These are phyloP conservation scores for Octonoba sinensis DNA, from an alignment of 2,888 invertebrate species.

Conservation along the genomic window DNA sequence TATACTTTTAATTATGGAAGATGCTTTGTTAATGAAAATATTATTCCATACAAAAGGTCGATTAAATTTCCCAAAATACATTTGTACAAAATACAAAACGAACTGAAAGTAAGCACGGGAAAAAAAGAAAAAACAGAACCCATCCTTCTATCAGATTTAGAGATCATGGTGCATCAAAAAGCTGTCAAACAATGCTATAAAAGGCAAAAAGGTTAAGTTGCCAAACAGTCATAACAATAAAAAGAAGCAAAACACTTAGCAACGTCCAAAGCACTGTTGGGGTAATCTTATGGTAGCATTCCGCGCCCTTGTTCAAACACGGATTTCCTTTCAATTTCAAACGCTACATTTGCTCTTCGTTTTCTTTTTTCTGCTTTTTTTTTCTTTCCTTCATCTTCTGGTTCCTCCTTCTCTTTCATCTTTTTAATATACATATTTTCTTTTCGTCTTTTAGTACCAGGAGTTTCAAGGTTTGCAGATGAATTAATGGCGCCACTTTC, in stretches of 20 bases:
- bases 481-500: background rate
- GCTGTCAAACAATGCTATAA: conserved; percentile 51
- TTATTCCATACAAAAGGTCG: too few species aligned
- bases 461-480: conserved; percentile 9
- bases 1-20: too few species aligned
- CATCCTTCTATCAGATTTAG: conserved; percentile 3
- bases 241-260: conserved; percentile 23
- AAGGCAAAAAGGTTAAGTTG: conserved; percentile 42
- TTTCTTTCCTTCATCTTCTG: conserved; percentile 5
- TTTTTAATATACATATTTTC: conserved; percentile 21
- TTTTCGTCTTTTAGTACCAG: conserved; percentile 9
- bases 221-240: background rate
- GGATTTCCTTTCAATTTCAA: conserved; percentile 58
- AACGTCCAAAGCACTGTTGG: conserved; percentile 26
- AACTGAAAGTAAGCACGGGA: background rate
- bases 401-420: conserved; percentile 9
- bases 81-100: too few species aligned
- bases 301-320: conserved; percentile 57
- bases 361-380: conserved; percentile 27
- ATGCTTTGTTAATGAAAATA: too few species aligned
- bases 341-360: conserved; percentile 32
- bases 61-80: too few species aligned
- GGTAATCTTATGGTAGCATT: conserved; percentile 46
- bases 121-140: background rate
- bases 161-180: background rate